These are phyloP conservation scores for Sepioteuthis lessoniana DNA, from an alignment of 2,888 invertebrate species.

Conservation along the genomic window DNA sequence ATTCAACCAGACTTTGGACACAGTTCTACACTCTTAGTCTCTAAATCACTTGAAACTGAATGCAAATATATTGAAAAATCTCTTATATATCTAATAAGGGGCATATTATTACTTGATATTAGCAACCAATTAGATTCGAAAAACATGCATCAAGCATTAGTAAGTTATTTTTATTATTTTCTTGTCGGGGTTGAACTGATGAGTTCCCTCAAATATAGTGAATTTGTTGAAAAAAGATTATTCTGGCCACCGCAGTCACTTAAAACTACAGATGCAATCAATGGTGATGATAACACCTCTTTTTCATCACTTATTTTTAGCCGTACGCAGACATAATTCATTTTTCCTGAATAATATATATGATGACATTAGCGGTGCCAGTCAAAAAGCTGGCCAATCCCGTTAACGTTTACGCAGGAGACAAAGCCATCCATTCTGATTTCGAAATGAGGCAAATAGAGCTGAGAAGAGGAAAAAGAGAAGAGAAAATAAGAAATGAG, in stretches of 20 bases:
- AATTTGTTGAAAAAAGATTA: neutral
- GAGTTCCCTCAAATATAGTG: neutral
- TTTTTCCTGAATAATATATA: slow-evolving; percentile 21
- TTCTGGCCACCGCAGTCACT: neutral
- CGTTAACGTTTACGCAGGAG: neutral
- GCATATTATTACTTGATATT: no score
- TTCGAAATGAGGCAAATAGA: neutral
- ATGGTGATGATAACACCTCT: neutral
- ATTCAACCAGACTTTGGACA: no score
- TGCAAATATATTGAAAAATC: no score
- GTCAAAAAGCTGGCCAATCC: slow-evolving; percentile 2
- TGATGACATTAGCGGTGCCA: neutral
- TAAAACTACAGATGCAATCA: neutral
- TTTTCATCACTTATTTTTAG: neutral
- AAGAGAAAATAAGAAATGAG: neutral
- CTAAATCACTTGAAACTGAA: no score
- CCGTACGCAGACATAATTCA: neutral
- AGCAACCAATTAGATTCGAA: no score
- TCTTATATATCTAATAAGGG: no score
- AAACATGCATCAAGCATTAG: no score
- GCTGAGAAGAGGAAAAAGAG: neutral
- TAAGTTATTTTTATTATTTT: no score
- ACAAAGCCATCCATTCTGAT: neutral
- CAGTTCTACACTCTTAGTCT: no score
- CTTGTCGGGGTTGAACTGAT: no score